Percentiles rank a stretch among this genome's conserved stretches.
These are phyloP conservation scores for Itoplectis maculator DNA, from an alignment of 2,888 invertebrate species.

Conservation along the genomic window DNA sequence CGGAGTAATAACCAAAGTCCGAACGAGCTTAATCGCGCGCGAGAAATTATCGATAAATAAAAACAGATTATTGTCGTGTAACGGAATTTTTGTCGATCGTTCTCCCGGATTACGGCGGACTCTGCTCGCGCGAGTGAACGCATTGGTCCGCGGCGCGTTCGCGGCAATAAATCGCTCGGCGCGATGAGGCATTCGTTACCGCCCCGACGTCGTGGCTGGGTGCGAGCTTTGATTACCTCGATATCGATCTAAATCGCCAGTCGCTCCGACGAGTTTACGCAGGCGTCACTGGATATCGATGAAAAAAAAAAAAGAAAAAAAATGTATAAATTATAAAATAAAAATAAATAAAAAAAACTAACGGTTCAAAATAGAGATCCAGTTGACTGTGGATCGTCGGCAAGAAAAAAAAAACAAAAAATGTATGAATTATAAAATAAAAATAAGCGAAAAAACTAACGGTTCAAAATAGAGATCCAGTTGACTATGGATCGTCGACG, in stretches of 20 bases:
- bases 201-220: slow-evolving; percentile 50
- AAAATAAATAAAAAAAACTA: slow-evolving; percentile 9
- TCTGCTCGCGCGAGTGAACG: no score
- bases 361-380: not conserved
- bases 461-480: slow-evolving; percentile 20
- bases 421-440: not conserved
- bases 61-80: no score
- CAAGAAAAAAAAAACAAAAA: slow-evolving; percentile 32
- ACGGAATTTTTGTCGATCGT: no score
- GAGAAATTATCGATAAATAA: no score
- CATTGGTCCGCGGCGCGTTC: no score
- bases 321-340: not conserved
- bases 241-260: slow-evolving; percentile 63
- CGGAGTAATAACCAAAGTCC: no score
- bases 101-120: no score
- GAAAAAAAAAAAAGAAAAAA: not conserved
- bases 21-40: no score
- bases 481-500: slow-evolving; percentile 48
- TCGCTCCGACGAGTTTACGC: slow-evolving; percentile 26
- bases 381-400: slow-evolving; percentile 52
- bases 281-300: slow-evolving; percentile 32
- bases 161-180: slow-evolving; percentile 35
- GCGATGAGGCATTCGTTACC: slow-evolving; percentile 41
- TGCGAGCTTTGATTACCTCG: slow-evolving; percentile 51
- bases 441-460: slow-evolving; percentile 6